Evolutionary conservation across 2,113 vertebrate genomes (phyloP).

Genomic region (Boulengeromyrus knoepffleri): DNA sequence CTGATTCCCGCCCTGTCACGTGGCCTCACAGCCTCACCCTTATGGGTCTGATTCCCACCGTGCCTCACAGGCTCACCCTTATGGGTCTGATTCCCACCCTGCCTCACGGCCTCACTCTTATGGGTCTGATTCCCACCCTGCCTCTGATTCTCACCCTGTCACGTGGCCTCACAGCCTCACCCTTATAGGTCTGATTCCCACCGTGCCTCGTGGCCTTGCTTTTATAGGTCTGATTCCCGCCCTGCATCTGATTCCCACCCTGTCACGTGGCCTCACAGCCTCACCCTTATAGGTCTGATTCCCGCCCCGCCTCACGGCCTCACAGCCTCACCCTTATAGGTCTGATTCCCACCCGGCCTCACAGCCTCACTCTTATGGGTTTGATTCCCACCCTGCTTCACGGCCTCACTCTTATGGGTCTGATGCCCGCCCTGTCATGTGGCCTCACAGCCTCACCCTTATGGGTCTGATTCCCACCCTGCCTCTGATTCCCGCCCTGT

Average conservation of each 20-base stretch:
- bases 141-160: not conserved
- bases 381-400: not conserved
- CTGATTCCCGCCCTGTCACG: no score
- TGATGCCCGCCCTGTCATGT: no score
- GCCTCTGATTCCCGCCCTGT: not conserved
- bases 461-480: not conserved
- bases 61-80: accelerated
- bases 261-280: no score
- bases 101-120: not conserved
- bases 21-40: not conserved
- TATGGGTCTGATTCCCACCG: not conserved
- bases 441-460: no score
- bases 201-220: no score
- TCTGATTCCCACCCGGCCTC: not conserved
- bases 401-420: not conserved
- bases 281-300: not conserved
- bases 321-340: no score
- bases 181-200: no score
- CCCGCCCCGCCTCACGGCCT: not conserved
- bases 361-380: not conserved
- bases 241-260: not conserved
- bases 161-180: not conserved
- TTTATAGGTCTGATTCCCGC: not conserved
- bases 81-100: not conserved
- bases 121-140: not conserved